Evolutionary conservation across 2,113 vertebrate genomes (phyloP), one percentile per base, ranked within the genome.

Genomic region (Labeo rohita): DNA sequence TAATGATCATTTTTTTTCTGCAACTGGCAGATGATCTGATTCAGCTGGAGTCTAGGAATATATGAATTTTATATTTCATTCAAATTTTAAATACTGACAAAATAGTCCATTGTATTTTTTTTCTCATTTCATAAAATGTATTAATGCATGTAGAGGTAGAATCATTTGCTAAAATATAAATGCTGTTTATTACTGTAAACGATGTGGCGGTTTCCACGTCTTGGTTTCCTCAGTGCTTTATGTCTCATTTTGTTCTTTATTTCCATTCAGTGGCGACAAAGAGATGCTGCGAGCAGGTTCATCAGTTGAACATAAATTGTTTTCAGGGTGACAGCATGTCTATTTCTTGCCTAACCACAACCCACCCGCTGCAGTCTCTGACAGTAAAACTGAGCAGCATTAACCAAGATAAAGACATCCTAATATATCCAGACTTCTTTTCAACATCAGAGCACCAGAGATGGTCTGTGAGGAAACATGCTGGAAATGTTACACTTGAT

Each of bases 291-390:
- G 5, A 54, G 11, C 4, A 28, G 5, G 11, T 50, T 23, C 2
- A 28, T 28, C 12, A 0, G 5, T 23, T 12, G 6, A 50, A 3
- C 47, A 76, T 56, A 10, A 36, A 16, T 8, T 18, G 2, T 18
- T 28, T 18, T 36, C 49, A 39, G 50, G 49, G 75, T 1, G 75
- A 78, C 52, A 49, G 6, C 1, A 47, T 65, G n/a, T 49, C 78
- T 45, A 65, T 80, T 80, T 28, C 79, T 28, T 80, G n/a, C n/a
- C 43, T 18, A 18, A 65, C 21, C n/a, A 65, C 39, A 49, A 65
- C 59, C 13, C 59, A 28, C 45, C 13, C 2, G 10, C 72, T 74
- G 72, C 43, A 74, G 10, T 3, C 59, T 34, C 8, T 16, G 3
- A 65, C n/a, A 18, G 13, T 80, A 1, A 49, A 80, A 49, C 79